Evolutionary conservation across 2,797 vertebrate genomes (phyloP), one percentile per base, ranked within the genome.

Genomic region (Ciconia nigra): DNA sequence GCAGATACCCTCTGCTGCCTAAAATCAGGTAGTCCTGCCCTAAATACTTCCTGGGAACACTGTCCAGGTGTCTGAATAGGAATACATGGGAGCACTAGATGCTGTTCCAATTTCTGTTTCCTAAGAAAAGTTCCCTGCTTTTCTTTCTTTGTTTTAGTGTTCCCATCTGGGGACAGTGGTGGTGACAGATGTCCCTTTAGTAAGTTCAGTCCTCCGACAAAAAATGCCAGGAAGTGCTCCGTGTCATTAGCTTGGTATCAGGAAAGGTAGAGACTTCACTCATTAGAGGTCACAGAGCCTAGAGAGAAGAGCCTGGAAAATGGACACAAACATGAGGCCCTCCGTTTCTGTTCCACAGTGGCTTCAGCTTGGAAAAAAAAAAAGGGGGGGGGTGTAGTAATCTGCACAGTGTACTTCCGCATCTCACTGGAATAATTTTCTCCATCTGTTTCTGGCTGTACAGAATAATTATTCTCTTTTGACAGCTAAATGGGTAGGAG

Each of bases 371-470:
- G 6, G 29, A 26, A 28, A 13, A 12, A 35, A 10, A 13, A 18
- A 12, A 1, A 7, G 10, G 3, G 9, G 12, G 0, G 3, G 1
- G 5, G 2, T 7, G 5, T 2, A 33, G 25, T 47, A 35, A 28
- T 76, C 19, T 79, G 37, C 14, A 31, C 14, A 33, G 9, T 25
- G 21, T 69, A 28, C 20, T 76, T 37, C 31, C 47, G 9, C 21
- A 26, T 79, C 61, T 90, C 18, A 3, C 42, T 54, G 39, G 41
- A 74, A 29, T 76, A 0, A 6, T 66, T 72, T 78, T 83, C 39
- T 73, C 13, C 31, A 63, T 39, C 42, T 76, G 33, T 65, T 78
- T 83, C 49, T 65, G 54, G 9, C 19, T 69, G 5, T 78, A 17
- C 33, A 65, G 29, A 81, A 26, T 15, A 67, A 24, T 41, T 57